Evolutionary conservation across 2,797 vertebrate genomes (phyloP).

Genomic region (Enteromius fasciolatus): DNA sequence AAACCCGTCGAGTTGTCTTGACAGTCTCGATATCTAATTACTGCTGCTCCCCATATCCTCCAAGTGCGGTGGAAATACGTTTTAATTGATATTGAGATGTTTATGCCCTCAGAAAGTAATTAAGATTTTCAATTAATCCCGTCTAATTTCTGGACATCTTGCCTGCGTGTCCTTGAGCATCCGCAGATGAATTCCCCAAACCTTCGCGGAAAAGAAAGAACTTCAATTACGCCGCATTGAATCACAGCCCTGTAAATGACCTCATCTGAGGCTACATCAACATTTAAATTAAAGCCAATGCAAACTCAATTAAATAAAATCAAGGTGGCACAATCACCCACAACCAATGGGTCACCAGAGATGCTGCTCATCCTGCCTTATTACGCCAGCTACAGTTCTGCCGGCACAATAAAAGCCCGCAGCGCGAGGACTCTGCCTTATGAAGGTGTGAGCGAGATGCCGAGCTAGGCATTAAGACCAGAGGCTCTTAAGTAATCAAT

Average conservation of each 20-base stretch:
- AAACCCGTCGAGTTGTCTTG: constrained; percentile 75
- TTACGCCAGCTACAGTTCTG: constrained; percentile 29
- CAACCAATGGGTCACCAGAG: constrained; percentile 55
- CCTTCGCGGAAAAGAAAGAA: constrained; percentile 73
- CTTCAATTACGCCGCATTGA: constrained; percentile 78
- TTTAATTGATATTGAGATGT: constrained; percentile 88
- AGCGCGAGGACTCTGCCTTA: constrained; percentile 70
- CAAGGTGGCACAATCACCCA: constrained; percentile 63
- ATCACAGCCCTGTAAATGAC: constrained; percentile 76
- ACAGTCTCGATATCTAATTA: constrained; percentile 84
- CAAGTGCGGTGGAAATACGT: constrained; percentile 81
- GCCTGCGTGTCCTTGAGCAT: constrained; percentile 81
- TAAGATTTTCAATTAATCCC: constrained; percentile 88
- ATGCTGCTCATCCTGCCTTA: constrained; percentile 44
- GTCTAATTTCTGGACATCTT: constrained; percentile 85
- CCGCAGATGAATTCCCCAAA: constrained; percentile 80
- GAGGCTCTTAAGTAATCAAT: constrained; percentile 89
- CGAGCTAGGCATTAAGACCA: constrained; percentile 75
- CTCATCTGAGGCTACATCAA: constrained; percentile 77
- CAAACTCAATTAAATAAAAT: constrained; percentile 76
- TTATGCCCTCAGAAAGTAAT: constrained; percentile 86
- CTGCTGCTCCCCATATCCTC: constrained; percentile 81
- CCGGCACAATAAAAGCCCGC: constrained; percentile 53
- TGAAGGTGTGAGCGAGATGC: constrained; percentile 69
- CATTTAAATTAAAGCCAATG: constrained; percentile 79